Evolutionary conservation across 2,888 invertebrate genomes (phyloP).

Genomic region (Ommatoiulus sabulosus): DNA sequence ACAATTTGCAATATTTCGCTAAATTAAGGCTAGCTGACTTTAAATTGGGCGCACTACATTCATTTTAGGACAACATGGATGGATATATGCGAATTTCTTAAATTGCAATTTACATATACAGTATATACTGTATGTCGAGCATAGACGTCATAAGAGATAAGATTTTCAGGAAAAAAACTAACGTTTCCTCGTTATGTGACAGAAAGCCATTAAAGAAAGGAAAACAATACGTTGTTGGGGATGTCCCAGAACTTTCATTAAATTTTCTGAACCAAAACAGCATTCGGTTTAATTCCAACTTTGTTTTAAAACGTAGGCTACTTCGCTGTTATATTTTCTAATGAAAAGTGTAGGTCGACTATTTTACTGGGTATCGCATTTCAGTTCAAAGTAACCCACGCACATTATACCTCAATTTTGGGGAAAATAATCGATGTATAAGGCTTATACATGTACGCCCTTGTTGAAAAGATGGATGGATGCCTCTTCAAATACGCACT

Average conservation of each 20-base stretch:
- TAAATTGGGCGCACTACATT: no score
- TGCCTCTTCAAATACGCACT: background rate
- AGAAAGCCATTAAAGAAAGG: background rate
- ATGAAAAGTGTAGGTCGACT: background rate
- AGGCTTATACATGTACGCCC: background rate
- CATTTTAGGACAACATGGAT: no score
- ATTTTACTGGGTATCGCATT: background rate
- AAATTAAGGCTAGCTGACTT: no score
- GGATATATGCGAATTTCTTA: no score
- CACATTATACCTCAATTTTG: background rate
- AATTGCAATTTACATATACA: no score
- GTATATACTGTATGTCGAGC: background rate
- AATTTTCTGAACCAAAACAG: background rate
- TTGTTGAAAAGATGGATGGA: background rate
- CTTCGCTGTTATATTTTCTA: background rate
- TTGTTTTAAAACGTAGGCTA: background rate
- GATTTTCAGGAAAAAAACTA: background rate
- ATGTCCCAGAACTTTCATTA: background rate
- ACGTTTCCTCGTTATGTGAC: background rate
- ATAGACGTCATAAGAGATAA: background rate
- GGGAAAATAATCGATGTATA: background rate
- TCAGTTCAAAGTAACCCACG: background rate
- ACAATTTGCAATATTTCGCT: no score
- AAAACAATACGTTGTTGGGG: background rate
- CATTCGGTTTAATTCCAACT: background rate